Base-by-base conservation (phyloP, 2,113 vertebrate species). In the Leuciscus idus region DNA sequence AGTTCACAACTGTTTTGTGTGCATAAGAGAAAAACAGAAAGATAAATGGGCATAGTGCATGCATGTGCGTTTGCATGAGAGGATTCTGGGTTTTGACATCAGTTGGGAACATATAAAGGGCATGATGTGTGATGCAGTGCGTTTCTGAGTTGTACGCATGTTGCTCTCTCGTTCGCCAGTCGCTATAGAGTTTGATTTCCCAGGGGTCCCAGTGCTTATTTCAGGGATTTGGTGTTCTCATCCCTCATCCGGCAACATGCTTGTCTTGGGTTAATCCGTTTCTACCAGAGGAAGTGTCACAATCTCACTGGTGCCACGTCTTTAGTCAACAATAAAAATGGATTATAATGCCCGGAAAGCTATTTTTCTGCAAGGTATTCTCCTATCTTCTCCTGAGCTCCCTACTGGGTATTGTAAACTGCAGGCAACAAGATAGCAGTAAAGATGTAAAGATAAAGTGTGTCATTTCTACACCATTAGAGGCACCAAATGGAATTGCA, bases 121-220 rank as follows among this genome's bases (percentile, higher is more conserved):
- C 13, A 21, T 62, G 89, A 85, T 87, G 89, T 90, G 85, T 88
- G 85, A 90, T 90, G 90, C 89, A 88, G 78, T 88, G 90, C 79
- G 64, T 87, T 87, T 73, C 88, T 59, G 74, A 84, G 75, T 90
- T 82, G 73, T 89, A 90, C 87, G 86, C 86, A 91, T 89, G 80
- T 89, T 84, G 88, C 73, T 59, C 81, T 86, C 84, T 84, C 83
- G 70, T 89, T 90, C 86, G 33, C 33, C 33, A 33, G 33, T 33
- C 33, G 84, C 86, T 89, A 86, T 79, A 88, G 89, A 19, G 78
- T 91, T 92, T 94, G 93, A 95, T 95, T 95, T 95, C 95, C 95
- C 95, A 84, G 81, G 90, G 85, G 90, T 87, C 70, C 73, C n/a
- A 64, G 84, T 85, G 86, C 88, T 91, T 90, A 91, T 91, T 90